Base-by-base conservation (phyloP, 2,888 invertebrate species). In the Amblyjoppa proteus region DNA sequence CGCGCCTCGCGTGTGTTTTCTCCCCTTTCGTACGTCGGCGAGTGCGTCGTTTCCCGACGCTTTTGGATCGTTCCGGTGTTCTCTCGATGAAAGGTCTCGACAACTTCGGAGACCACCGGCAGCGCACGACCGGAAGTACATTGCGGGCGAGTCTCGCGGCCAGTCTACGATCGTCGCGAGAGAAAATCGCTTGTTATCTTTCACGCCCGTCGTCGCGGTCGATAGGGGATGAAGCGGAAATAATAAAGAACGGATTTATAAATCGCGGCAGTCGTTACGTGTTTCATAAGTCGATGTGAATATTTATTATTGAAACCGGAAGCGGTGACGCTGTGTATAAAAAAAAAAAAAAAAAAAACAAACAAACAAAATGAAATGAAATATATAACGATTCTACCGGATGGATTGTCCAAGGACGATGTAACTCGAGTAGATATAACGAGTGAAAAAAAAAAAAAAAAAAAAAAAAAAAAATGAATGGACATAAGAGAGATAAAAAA, bases 291-390 rank as follows among this genome's bases (percentile, higher is more conserved):
- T 73, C 70, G 68, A 66, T 87, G 83, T 85, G 83, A 85, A 87
- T 87, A 87, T 87, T 87, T 87, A 87, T 87, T 83, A 31, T 20
- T 34, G 73, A 79, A 56, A 66, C 41, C 81, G 78, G 61, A 80
- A 80, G 76, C 61, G 81, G 45, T 20, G 64, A 68, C 20, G 51
- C 61, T 74, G 38, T 73, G 77, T 81, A 76, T 73, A 79, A 70
- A 73, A 83, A 75, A 20, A 20, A 20, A 20, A 20, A 20, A 20
- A 20, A 20, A 20, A 20, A 20, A 20, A 20, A 20, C 20, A 20
- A 20, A 20, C 81, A 20, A 9, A 66, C 2, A 53, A 70, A 68
- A 66, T 41, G 74, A 49, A 76, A 76, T 58, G 6, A 75, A 45
- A 31, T 51, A 70, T 51, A 70, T 25, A 31, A 34, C 13, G 38